Conservation (phyloP, 2,113 vertebrate genomes). For the Thunnus thynnus region DNA sequence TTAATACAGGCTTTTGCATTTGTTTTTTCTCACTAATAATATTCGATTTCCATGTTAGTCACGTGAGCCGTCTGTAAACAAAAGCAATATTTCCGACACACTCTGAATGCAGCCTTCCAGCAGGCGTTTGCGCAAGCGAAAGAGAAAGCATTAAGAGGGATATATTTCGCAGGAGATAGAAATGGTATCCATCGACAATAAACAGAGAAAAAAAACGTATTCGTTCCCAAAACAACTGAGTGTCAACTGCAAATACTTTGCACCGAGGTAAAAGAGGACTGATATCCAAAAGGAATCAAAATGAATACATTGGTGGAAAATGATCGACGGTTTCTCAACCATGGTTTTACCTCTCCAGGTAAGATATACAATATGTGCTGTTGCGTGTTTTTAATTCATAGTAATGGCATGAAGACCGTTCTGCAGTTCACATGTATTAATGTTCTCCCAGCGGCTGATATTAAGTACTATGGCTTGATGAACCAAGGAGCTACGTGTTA, state of each 20-base stretch:
- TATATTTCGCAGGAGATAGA: background rate
- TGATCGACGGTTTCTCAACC: too few relatives aligned
- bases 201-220: background rate
- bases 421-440: background rate
- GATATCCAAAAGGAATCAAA: too few relatives aligned
- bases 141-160: background rate
- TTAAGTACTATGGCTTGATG: slow-evolving; percentile 31
- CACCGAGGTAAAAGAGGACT: too few relatives aligned
- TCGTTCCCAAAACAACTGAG: background rate
- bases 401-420: too few relatives aligned
- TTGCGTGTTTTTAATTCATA: too few relatives aligned
- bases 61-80: background rate
- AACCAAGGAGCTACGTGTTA: slow-evolving; percentile 69
- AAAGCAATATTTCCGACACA: fast-evolving
- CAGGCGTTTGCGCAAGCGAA: background rate
- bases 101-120: background rate
- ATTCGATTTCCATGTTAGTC: background rate
- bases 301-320: too few relatives aligned
- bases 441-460: background rate
- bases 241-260: background rate
- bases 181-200: background rate
- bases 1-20: too few relatives aligned
- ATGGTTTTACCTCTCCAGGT: too few relatives aligned
- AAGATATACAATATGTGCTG: too few relatives aligned
- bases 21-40: too few relatives aligned